Evolutionary conservation across 2,888 invertebrate genomes (phyloP), one percentile per base, ranked within the genome.

Genomic region (Zaprionus bogoriensis): DNA sequence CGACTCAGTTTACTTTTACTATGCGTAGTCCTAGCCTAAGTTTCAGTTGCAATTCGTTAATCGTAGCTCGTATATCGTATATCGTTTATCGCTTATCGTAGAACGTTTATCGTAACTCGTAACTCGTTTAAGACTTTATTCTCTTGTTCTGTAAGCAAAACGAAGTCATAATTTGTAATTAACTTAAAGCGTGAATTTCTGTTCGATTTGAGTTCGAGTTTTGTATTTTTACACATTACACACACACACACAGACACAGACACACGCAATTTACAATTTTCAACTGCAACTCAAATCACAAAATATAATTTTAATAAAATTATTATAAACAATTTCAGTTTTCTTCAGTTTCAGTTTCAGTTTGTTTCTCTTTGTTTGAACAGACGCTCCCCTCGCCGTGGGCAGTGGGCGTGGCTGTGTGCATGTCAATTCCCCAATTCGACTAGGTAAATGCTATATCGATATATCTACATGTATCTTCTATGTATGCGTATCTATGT

Each of bases 121-220:
- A 61, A 62, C 58, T 58, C 61, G 50, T 54, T 52, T 42, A 72
- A 78, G 73, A 74, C 64, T 72, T 75, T 67, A 67, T 80, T 78
- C 62, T 67, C 55, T 51, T 82, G 63, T 73, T 65, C 59, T 68
- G 59, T 87, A 82, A 82, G 82, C 80, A 77, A 82, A 85, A 74
- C 80, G 82, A 83, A 87, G 87, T 87, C 87, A 87, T 87, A 86
- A 79, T 86, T 86, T 86, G 74, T 86, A 87, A 85, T 86, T 87
- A 78, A 51, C 66, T 74, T 84, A 72, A 86, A 61, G 59, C 72
- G 61, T 36, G 32, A 79, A 72, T 71, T 81, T 66, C 68, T 74
- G 64, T 76, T 81, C 71, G 59, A 66, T 66, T 81, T 70, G 59
- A 61, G 38, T n/a, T n/a, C n/a, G n/a, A n/a, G 59, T 74, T 85